Percentiles rank a stretch among this genome's conserved stretches.
These are phyloP conservation scores for Stegodyphus mimosarum DNA, from an alignment of 1,140 invertebrate genomes.

Conservation along the genomic window DNA sequence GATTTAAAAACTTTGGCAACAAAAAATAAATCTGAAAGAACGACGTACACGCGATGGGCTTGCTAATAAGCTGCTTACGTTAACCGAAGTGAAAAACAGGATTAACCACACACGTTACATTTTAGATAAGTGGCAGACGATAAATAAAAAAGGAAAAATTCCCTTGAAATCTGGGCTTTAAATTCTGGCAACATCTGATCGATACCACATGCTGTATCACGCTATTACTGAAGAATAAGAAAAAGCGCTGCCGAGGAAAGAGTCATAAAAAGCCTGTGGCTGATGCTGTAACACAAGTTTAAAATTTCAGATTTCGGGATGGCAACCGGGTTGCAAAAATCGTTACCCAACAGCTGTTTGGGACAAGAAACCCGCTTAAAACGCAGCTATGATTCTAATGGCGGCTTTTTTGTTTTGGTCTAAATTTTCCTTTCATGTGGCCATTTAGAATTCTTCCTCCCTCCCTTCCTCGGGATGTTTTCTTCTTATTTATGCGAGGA, in stretches of 20 bases:
- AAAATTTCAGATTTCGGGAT: constrained; percentile 41
- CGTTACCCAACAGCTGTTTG: constrained; percentile 30
- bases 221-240: constrained; percentile 17
- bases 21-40: no score
- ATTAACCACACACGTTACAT: constrained; percentile 10
- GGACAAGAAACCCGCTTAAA: constrained; percentile 41
- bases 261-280: constrained; percentile 18
- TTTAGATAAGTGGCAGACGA: background rate
- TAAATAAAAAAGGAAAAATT: background rate
- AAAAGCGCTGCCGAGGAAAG: background rate
- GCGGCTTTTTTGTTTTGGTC: constrained; percentile 32
- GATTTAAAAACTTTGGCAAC: no score
- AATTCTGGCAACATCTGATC: constrained; percentile 38
- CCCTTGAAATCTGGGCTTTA: constrained; percentile 2
- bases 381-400: constrained; percentile 30
- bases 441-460: constrained; percentile 20
- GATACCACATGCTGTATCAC: constrained; percentile 3
- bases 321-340: constrained; percentile 20
- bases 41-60: no score
- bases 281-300: constrained; percentile 21
- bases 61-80: constrained; percentile 6
- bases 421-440: constrained; percentile 19
- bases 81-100: constrained; percentile 4
- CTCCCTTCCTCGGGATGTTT: no score
- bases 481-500: no score